phyloP scores from a whole-genome alignment of 64 coral and sea anemone genomes.

The Hydrozoanthus tunicans region DNA sequence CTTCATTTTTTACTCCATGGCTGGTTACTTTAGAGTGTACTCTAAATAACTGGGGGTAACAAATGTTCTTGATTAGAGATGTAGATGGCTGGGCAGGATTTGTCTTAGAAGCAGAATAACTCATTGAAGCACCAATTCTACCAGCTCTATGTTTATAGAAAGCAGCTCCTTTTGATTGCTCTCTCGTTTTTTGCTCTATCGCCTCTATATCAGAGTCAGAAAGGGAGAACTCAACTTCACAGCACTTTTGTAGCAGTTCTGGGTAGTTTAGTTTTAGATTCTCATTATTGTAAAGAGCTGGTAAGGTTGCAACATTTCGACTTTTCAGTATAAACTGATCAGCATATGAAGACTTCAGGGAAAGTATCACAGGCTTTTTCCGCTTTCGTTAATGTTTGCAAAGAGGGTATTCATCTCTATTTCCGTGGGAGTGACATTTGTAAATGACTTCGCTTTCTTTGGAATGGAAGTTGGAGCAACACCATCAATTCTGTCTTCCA shows the following conservation, averaged over 20 bases:
- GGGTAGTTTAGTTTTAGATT: background rate
- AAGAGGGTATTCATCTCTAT: background rate
- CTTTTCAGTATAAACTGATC: background rate
- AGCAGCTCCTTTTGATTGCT: too few species aligned
- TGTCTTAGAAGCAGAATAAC: background rate
- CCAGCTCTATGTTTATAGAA: background rate
- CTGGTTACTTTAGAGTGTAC: background rate
- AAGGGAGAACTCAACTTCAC: too few species aligned
- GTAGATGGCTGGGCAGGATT: background rate
- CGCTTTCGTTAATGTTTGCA: conserved; percentile 1
- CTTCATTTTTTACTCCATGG: background rate
- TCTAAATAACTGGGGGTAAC: background rate
- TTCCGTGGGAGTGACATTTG: background rate
- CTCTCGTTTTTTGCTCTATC: too few species aligned
- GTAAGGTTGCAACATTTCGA: background rate
- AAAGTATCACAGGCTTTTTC: background rate
- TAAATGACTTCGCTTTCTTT: background rate
- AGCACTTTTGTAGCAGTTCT: background rate
- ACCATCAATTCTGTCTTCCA: background rate
- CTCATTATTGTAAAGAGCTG: background rate
- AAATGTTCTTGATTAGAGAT: background rate
- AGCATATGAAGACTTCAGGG: background rate
- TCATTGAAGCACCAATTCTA: background rate
- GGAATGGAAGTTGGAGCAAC: background rate
- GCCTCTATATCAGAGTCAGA: too few species aligned